A percentile compares a stretch with the other conserved stretches of the same genome.
These are phyloP conservation scores for Cyphomyrus plagiostoma DNA, from an alignment of 2,113 vertebrate genomes.

Conservation along the genomic window DNA sequence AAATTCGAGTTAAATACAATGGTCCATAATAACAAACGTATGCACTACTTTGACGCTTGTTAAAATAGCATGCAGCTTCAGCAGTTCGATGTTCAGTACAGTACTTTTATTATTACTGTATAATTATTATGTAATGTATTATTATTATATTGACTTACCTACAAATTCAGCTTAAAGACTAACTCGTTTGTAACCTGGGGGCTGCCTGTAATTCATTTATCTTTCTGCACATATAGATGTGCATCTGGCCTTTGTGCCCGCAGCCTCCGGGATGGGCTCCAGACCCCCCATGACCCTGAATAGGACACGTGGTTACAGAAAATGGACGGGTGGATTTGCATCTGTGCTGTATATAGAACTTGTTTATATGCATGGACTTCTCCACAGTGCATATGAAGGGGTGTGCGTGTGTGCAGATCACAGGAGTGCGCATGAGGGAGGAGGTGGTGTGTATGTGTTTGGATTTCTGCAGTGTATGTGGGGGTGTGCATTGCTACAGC, in stretches of 20 bases:
- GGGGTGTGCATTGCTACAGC: slow-evolving; percentile 30
- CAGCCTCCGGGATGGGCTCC: not conserved
- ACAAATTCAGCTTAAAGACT: not conserved
- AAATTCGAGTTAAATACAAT: not conserved
- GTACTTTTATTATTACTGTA: not conserved
- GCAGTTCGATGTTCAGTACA: not conserved
- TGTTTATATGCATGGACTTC: not conserved
- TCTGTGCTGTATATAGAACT: not conserved
- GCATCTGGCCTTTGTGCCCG: not conserved
- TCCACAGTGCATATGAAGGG: not conserved
- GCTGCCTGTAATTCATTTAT: not conserved
- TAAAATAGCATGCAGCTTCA: not conserved
- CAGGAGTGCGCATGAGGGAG: not conserved
- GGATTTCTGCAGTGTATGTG: not conserved
- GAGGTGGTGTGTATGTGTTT: not conserved
- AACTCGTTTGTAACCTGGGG: not conserved
- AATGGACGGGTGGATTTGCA: not conserved
- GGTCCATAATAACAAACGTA: not conserved
- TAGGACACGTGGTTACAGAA: not conserved
- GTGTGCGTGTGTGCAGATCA: slow-evolving; percentile 4
- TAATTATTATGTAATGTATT: not conserved
- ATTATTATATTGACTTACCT: not conserved
- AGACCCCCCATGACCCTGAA: not conserved
- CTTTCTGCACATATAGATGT: not conserved
- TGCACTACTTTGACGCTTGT: not conserved